A percentile compares a stretch with the other conserved stretches of the same genome.
Conservation (phyloP, 2,888 invertebrate species). For the Terebella lapidaria region DNA sequence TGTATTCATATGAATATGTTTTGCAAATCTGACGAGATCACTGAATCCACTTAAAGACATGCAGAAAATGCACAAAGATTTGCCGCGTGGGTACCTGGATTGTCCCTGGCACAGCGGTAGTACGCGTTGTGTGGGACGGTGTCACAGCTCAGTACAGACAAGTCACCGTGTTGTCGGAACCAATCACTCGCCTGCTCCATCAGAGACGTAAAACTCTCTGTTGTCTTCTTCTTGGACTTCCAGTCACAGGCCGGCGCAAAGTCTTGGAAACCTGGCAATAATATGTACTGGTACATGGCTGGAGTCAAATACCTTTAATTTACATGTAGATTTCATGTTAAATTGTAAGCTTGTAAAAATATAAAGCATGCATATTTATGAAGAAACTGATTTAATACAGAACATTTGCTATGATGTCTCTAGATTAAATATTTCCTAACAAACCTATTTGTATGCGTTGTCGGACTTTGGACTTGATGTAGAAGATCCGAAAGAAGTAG, state of each 20-base stretch:
- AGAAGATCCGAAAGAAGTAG: conserved; percentile 15
- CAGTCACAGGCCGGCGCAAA: not conserved
- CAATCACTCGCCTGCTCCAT: conserved; percentile 5
- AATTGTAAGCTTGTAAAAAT: too few species aligned
- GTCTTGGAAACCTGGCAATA: not conserved
- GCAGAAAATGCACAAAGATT: too few species aligned
- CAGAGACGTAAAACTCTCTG: not conserved
- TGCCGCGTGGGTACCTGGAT: conserved; percentile 8
- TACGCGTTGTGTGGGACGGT: conserved; percentile 10
- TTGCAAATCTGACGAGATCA: too few species aligned
- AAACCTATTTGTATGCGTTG: too few species aligned
- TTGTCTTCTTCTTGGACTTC: not conserved
- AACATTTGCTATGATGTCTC: too few species aligned
- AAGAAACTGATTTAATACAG: too few species aligned
- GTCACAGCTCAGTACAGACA: conserved; percentile 7
- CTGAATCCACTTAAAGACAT: too few species aligned
- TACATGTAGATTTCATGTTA: too few species aligned
- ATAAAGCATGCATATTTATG: too few species aligned
- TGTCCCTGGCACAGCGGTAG: conserved; percentile 14
- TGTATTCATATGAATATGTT: not conserved
- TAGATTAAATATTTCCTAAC: too few species aligned
- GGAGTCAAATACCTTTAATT: too few species aligned
- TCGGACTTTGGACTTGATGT: not conserved
- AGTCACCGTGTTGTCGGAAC: not conserved
- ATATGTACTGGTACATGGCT: too few species aligned